Evolutionary conservation across 2,888 invertebrate species (phyloP), one percentile per base, ranked within the genome.

Genomic region (Sabatieria punctata): DNA sequence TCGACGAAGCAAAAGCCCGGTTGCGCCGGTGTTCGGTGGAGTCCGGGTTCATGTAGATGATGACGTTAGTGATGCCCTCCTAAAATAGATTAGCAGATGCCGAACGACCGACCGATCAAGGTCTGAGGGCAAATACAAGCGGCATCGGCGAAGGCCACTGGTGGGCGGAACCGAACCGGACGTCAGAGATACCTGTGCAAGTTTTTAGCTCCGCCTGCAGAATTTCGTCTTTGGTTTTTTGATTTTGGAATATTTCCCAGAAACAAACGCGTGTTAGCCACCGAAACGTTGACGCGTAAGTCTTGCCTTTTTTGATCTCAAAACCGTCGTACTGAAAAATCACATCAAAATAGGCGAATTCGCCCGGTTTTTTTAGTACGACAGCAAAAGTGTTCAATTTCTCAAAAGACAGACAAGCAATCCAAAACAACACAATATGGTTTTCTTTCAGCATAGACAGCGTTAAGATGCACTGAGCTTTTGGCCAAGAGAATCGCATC

Each of bases 231-330:
- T 88, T 91, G 79, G 89, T 85, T n/a, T 84, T 95, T 97, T 77
- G 88, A 91, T 82, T 97, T 97, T 78, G 97, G 97, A 82, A 97
- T 97, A 84, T 97, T 97, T 79, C 95, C 97, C 78, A 99, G 89
- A 82, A 97, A 97, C 77, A 97, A 85, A 77, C 95, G 88, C 75
- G 93, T 86, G 80, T 97, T 97, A 77, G 95, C 95, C 78, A 95
- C 88, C 76, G 93, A 95, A 79, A 95, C 85, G 82, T 95, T 97
- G 77, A 93, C 88, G 85, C 95, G 95, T 78, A 97, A 81, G 81
- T 81, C 81, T 93, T 93, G 78, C 91, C 91, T 75, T 88, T 85
- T 80, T 85, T 85, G 80, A 97, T 91, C 85, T 95, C 93, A 79
- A 89, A 83, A 81, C 91, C 89, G 83, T 97, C 89, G 79, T 91